Base-by-base conservation (phyloP, 1,140 invertebrate genomes). In the Arctopsyche grandis region DNA sequence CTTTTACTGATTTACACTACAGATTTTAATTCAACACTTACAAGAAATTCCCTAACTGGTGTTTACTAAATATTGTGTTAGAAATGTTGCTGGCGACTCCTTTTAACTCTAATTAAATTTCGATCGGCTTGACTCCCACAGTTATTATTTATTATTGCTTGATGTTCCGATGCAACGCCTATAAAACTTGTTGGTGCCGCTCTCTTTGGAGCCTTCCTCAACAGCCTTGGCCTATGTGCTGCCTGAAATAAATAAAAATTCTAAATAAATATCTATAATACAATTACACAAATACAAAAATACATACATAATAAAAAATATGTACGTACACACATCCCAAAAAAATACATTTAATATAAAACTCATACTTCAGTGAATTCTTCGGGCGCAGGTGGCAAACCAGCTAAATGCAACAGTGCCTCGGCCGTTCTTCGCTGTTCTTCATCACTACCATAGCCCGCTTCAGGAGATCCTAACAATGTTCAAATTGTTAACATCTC, bases 371-470 rank as follows among this genome's bases (percentile, higher is more conserved):
- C 44, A 19, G 66, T 9, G 19, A 9, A 16, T 29, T 44, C 19
- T 63, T 70, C 46, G 0, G 77, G 77, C 4, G 58, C 58, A 5
- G 60, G 56, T 10, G 71, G 78, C 24, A 79, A 29, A 21, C 81
- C 79, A 38, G 81, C 81, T 16, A 82, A 69, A 52, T 82, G 81
- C 0, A 82, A 71, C 14, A 82, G 77, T 7, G 79, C 74, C 29
- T 82, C 81, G 1, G 81, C 81, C 9, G 81, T 82, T 73, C 77
- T 80, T 4, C 81, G 76, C 52, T 82, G 79, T 74, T 82, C 81
- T 58, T 76, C 79, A 66, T 82, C 81, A 52, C 81, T 82, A 52
- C 70, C 79, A 60, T 82, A 82, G 4, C 81, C 81, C 0, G 81
- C 79, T 77, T 82, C 81, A n/a, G 81, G 81, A 16, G 81, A 82